Base-by-base conservation (phyloP, 1,140 invertebrate species). In the Lordiphosa stackelbergi region DNA sequence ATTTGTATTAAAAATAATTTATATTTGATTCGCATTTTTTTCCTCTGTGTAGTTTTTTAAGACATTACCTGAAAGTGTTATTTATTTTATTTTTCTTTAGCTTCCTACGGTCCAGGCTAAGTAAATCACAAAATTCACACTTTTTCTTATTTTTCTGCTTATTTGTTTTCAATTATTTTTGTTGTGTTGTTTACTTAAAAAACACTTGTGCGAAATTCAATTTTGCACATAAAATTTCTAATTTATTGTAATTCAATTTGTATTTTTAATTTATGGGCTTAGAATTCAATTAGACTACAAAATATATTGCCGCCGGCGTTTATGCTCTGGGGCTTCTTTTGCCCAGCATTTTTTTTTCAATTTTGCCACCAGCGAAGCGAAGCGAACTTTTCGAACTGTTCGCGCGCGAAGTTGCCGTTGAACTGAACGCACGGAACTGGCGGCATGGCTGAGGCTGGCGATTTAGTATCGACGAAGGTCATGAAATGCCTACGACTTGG, bases 401-500 rank as follows among this genome's bases (percentile, higher is more conserved):
- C 75, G 75, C 75, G 75, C 75, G 75, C 71, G 77, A 83, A 63
- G 83, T 73, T 81, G 59, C 71, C 68, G 72, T 81, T 52, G 62
- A 79, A 79, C 75, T 79, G 59, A 73, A 53, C 47, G 52, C 40
- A 42, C 16, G 8, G 58, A 56, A 57, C 13, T 31, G 19, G 16
- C 47, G 38, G 41, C 61, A 22, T 11, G 38, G 57, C 38, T 49
- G 47, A 36, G 31, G 34, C 34, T 49, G 31, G 47, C 35, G 13
- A 34, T 16, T 13, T 34, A 49, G 16, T 7, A 34, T n/a, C 22
- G 0, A 31, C 43, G 43, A 46, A 46, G 24, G 43, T 46, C 43
- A 46, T 13, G 11, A 12, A 46, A 5, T 7, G 11, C 8, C 11
- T 46, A 46, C 19, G 11, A 11, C n/a, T 34, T 16, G 43, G 28